These are phyloP conservation scores for Spongilla lacustris DNA, from an alignment of 37 sponge, comb jelly and placozoan species.

Conservation along the genomic window DNA sequence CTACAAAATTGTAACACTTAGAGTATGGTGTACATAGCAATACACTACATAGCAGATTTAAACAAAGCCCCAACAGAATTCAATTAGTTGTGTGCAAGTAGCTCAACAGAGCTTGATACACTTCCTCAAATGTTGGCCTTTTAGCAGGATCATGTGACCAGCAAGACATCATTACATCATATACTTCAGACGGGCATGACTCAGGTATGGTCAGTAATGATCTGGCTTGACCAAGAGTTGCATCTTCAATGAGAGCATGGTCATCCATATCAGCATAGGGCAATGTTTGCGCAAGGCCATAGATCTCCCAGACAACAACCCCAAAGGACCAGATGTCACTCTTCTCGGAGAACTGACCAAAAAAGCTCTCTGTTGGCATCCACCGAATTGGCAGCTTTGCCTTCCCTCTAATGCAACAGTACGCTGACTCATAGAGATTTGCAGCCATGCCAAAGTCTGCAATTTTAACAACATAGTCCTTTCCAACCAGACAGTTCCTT, in stretches of 20 bases:
- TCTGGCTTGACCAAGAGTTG: conserved; percentile 47
- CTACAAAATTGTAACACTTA: no score
- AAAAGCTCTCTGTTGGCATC: conserved; percentile 79
- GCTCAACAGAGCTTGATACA: conserved; percentile 6
- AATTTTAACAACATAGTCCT: conserved; percentile 55
- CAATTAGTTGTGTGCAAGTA: no score
- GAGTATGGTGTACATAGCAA: no score
- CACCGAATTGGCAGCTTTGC: conserved; percentile 69
- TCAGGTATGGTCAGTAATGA: conserved; percentile 42
- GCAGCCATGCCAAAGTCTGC: conserved; percentile 68
- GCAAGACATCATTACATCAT: conserved; percentile 54
- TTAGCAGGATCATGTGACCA: conserved; percentile 59
- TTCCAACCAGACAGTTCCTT: conserved; percentile 72
- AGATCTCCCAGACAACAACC: conserved; percentile 73
- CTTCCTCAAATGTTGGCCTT: conserved; percentile 60
- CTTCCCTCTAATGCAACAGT: conserved; percentile 49
- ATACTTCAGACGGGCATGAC: conserved; percentile 65
- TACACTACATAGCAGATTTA: no score
- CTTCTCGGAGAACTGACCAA: conserved; percentile 62
- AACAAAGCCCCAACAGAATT: no score
- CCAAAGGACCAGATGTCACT: conserved; percentile 78
- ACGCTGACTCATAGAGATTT: conserved; percentile 57
- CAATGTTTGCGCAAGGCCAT: conserved; percentile 54
- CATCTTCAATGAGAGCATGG: conserved; percentile 70
- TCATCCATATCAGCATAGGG: conserved; percentile 73